Conservation (phyloP, 2,888 invertebrate genomes). For the Brassicogethes aeneus region DNA sequence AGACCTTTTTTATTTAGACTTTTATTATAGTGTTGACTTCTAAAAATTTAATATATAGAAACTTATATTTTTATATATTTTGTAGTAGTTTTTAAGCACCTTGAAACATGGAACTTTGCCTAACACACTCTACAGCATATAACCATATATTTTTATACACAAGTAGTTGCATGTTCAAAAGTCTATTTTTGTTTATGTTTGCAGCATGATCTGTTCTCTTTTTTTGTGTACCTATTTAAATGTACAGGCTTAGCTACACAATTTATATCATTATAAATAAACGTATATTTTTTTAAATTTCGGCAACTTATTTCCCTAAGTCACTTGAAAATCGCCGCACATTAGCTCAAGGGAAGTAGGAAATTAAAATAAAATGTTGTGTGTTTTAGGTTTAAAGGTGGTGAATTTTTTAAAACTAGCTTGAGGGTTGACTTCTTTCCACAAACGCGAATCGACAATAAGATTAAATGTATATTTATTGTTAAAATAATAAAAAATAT, state of each 20-base stretch:
- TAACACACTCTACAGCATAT: constrained; percentile 2
- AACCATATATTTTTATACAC: constrained; percentile 1
- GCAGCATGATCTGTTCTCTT: constrained; percentile 1
- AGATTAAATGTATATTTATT: too few species aligned
- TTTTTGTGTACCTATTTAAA: neutral
- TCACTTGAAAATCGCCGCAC: too few species aligned
- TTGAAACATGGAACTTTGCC: neutral
- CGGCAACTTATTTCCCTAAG: constrained; percentile 1
- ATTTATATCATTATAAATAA: constrained; percentile 1
- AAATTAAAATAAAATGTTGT: too few species aligned
- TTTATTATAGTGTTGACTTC: neutral
- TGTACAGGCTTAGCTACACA: neutral
- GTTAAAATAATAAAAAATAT: too few species aligned
- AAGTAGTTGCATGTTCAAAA: neutral
- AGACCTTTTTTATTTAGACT: neutral
- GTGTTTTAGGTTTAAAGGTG: too few species aligned
- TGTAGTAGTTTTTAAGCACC: neutral
- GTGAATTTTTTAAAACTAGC: too few species aligned
- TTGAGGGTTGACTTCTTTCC: too few species aligned
- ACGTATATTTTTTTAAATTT: constrained; percentile 1
- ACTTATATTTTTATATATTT: neutral
- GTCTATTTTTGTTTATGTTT: neutral
- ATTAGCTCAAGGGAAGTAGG: too few species aligned
- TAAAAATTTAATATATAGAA: neutral
- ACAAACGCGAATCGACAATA: too few species aligned